phyloP scores from a whole-genome alignment of 2,888 invertebrate species.

The Ormia ochracea region DNA sequence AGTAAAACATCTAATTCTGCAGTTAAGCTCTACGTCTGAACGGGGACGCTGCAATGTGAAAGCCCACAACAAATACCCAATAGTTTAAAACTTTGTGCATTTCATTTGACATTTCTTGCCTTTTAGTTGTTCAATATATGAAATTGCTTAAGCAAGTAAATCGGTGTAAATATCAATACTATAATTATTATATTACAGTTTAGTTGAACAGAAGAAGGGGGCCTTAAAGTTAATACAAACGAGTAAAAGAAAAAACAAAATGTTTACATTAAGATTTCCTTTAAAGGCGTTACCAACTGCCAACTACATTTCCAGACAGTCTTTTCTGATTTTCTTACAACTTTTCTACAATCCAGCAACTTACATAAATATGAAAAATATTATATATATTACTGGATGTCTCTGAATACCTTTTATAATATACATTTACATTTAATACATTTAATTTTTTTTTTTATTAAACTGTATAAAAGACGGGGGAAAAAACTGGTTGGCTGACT shows the following conservation, averaged over 20 bases:
- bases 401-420: conserved; percentile 35
- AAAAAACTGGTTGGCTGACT: conserved; percentile 32
- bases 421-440: conserved; percentile 26
- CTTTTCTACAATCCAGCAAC: conserved; percentile 34
- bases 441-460: conserved; percentile 27
- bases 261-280: conserved; percentile 38
- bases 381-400: conserved; percentile 26
- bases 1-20: too few species aligned
- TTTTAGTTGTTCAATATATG: background rate
- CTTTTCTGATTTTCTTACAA: background rate
- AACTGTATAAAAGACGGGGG: conserved; percentile 8
- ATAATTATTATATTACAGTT: background rate
- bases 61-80: too few species aligned
- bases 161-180: background rate
- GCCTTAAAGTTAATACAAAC: background rate
- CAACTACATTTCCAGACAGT: conserved; percentile 39
- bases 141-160: background rate
- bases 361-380: conserved; percentile 42
- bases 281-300: conserved; percentile 49
- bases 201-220: background rate
- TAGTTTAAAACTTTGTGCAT: too few species aligned
- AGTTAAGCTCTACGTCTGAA: too few species aligned
- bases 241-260: background rate
- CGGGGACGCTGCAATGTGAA: too few species aligned
- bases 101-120: background rate